Conservation (phyloP, 2,113 vertebrate species). For the Mystacornis crossleyi region DNA sequence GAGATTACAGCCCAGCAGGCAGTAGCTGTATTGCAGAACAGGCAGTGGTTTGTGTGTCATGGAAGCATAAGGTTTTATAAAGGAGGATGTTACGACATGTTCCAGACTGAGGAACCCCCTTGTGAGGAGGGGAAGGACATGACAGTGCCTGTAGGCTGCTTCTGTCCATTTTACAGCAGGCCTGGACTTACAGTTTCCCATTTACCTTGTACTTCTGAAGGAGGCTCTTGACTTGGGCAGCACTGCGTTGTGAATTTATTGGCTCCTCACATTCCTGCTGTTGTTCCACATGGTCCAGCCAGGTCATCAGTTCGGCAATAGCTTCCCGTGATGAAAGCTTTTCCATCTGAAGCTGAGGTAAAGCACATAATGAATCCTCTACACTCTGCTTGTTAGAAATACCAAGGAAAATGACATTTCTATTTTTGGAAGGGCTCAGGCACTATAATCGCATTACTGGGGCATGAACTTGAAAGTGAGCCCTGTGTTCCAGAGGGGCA, state of each 20-base stretch:
- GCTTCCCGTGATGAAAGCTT: constrained; percentile 81
- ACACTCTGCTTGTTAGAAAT: constrained; percentile 18
- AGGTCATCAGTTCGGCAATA: constrained; percentile 80
- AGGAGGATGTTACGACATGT: neutral
- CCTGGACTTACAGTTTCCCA: neutral
- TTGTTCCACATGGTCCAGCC: constrained; percentile 75
- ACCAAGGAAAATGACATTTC: constrained; percentile 4
- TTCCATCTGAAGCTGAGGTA: constrained; percentile 83
- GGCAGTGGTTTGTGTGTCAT: neutral
- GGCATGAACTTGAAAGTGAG: constrained; percentile 39
- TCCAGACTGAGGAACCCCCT: neutral
- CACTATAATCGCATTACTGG: constrained; percentile 19
- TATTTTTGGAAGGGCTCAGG: constrained; percentile 54
- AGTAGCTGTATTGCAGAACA: neutral
- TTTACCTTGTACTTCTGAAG: constrained; percentile 86
- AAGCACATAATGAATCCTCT: constrained; percentile 53
- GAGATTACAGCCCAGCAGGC: neutral
- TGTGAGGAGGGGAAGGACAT: neutral
- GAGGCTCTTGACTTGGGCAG: constrained; percentile 58
- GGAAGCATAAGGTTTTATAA: neutral
- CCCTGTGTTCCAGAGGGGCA: neutral
- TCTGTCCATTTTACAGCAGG: neutral
- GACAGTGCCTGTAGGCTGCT: neutral
- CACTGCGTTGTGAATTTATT: neutral
- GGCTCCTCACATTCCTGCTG: constrained; percentile 31